These are phyloP conservation scores for Eupleurogrammus muticus DNA, from an alignment of 2,797 vertebrate species.

Conservation along the genomic window DNA sequence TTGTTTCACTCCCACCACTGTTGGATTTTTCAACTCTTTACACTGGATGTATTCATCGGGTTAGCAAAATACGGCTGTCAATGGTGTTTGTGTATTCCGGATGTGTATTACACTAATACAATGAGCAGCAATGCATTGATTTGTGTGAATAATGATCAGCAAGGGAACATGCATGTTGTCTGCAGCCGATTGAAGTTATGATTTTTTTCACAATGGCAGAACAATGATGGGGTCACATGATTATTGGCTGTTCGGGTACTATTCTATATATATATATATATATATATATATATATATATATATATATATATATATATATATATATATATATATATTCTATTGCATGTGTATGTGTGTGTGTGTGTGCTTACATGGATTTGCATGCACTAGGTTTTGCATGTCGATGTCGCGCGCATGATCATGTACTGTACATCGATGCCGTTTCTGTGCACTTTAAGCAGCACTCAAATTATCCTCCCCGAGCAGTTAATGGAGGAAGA, in stretches of 20 bases:
- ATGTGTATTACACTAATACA: slow-evolving; percentile 24
- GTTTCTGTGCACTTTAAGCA: slow-evolving; percentile 60
- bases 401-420: neutral
- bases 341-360: neutral
- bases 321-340: neutral
- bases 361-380: neutral
- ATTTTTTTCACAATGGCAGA: slow-evolving; percentile 16
- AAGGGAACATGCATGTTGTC: slow-evolving; percentile 33
- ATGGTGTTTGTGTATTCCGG: slow-evolving; percentile 40
- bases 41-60: slow-evolving; percentile 30
- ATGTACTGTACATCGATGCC: slow-evolving; percentile 24
- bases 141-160: slow-evolving; percentile 48
- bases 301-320: too few species aligned
- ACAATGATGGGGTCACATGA: neutral
- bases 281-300: neutral
- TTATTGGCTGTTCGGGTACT: neutral
- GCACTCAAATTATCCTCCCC: slow-evolving; percentile 58
- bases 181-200: neutral
- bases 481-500: slow-evolving; percentile 66
- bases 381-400: neutral
- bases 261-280: neutral
- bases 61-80: slow-evolving; percentile 29
- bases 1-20: neutral
- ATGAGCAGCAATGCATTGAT: slow-evolving; percentile 38
- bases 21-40: neutral